A percentile compares a stretch with the other conserved stretches of the same genome.
These are phyloP conservation scores for Hemaris fuciformis DNA, from an alignment of 2,888 invertebrate genomes.

Conservation along the genomic window DNA sequence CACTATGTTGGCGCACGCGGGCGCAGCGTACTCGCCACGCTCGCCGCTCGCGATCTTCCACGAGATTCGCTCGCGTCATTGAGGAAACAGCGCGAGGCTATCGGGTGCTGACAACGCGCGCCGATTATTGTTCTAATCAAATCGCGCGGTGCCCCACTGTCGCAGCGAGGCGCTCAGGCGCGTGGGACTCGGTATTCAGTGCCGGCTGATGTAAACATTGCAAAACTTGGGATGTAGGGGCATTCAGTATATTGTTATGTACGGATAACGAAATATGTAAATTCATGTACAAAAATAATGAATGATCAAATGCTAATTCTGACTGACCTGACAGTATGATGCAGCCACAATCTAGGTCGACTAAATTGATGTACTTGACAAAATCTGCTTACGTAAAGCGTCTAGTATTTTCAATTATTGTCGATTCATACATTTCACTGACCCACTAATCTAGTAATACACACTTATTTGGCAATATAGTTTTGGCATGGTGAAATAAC, in stretches of 20 bases:
- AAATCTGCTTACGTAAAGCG: background rate
- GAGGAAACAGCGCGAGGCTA: conserved; percentile 7
- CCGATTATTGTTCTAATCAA: background rate
- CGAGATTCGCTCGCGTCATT: background rate
- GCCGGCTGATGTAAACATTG: background rate
- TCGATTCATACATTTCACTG: background rate
- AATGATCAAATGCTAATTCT: background rate
- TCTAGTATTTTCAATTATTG: background rate
- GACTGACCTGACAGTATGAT: too few relatives aligned
- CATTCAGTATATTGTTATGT: too few relatives aligned
- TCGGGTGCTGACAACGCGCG: background rate
- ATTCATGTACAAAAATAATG: background rate
- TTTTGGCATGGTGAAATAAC: background rate
- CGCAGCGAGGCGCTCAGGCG: background rate
- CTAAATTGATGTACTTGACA: background rate
- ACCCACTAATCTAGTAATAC: background rate
- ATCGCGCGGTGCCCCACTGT: background rate
- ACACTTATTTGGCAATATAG: background rate
- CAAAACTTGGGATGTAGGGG: background rate
- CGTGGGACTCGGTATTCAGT: background rate
- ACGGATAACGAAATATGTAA: too few relatives aligned
- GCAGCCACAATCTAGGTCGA: background rate
- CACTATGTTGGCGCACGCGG: background rate
- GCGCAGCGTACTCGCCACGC: background rate
- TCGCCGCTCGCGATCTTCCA: background rate